These are phyloP conservation scores for Globodera rostochiensis DNA, from an alignment of 1,140 invertebrate genomes.

Conservation along the genomic window DNA sequence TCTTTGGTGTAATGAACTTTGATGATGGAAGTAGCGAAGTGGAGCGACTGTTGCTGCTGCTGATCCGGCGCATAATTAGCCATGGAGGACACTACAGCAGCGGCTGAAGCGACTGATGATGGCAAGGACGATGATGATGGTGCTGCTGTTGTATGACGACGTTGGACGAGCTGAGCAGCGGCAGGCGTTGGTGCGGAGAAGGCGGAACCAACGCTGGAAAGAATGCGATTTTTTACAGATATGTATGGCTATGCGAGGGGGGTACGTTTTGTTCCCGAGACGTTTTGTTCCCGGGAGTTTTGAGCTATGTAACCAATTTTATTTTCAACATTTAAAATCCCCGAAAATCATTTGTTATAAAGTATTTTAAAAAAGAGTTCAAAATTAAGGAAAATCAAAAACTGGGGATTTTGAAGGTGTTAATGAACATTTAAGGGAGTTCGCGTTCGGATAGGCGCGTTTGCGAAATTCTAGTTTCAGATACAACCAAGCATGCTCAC, in stretches of 20 bases:
- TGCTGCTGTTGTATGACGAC: constrained; percentile 3
- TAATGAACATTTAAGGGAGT: too few relatives aligned
- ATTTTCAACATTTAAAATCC: too few relatives aligned
- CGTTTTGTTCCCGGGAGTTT: too few relatives aligned
- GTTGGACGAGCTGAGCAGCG: constrained; percentile 8
- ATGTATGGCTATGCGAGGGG: too few relatives aligned
- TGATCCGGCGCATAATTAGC: not conserved
- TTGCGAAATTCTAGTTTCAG: too few relatives aligned
- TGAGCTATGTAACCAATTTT: too few relatives aligned
- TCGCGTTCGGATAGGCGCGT: too few relatives aligned
- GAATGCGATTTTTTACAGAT: not conserved
- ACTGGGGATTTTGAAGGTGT: too few relatives aligned
- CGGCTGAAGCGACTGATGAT: too few relatives aligned
- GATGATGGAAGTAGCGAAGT: constrained; percentile 25
- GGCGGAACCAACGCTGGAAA: constrained; percentile 19
- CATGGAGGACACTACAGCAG: not conserved
- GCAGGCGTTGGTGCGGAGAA: constrained; percentile 22
- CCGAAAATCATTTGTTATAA: too few relatives aligned
- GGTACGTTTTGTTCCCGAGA: too few relatives aligned
- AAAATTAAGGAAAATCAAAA: not conserved
- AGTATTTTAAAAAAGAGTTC: not conserved
- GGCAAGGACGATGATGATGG: not conserved
- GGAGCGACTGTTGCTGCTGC: constrained; percentile 1
- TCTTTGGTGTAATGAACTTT: constrained; percentile 31
- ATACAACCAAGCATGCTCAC: too few relatives aligned